phyloP scores from a whole-genome alignment of 2,888 invertebrate genomes.

The Apamea epomidion region DNA sequence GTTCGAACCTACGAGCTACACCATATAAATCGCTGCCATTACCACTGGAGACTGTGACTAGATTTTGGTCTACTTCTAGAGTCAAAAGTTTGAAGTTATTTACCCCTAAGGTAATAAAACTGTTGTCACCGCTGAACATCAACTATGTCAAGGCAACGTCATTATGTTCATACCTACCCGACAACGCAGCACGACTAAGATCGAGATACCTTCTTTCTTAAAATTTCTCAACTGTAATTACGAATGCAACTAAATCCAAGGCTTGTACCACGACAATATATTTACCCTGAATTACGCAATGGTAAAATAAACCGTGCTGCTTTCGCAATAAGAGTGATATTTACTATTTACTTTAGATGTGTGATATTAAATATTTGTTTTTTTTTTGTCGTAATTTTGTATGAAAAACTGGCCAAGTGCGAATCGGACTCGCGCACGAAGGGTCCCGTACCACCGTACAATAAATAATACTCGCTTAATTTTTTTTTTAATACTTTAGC shows the following conservation, averaged over 20 bases:
- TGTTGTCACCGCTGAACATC: slow-evolving; percentile 11
- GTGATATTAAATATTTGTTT: slow-evolving; percentile 51
- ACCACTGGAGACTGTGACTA: too few relatives aligned
- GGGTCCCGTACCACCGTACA: neutral
- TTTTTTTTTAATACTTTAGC: too few relatives aligned
- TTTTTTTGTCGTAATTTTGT: neutral
- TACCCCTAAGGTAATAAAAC: neutral
- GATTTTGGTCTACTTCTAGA: too few relatives aligned
- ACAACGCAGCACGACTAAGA: slow-evolving; percentile 30
- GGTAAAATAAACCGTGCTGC: slow-evolving; percentile 30
- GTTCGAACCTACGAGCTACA: too few relatives aligned
- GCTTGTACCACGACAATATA: slow-evolving; percentile 36
- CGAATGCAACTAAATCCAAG: slow-evolving; percentile 47
- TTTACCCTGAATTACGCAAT: slow-evolving; percentile 54
- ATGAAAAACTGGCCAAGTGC: slow-evolving; percentile 1
- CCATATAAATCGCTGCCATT: too few relatives aligned
- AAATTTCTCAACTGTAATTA: slow-evolving; percentile 62
- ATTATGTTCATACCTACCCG: slow-evolving; percentile 31
- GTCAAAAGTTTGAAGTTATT: too few relatives aligned
- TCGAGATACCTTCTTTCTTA: slow-evolving; percentile 50
- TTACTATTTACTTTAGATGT: slow-evolving; percentile 35
- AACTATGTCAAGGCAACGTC: slow-evolving; percentile 56
- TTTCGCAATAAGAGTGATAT: slow-evolving; percentile 46
- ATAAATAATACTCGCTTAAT: neutral
- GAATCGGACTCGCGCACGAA: neutral